phyloP scores from a whole-genome alignment of 2,113 vertebrate species.

The Neotoma lepida region DNA sequence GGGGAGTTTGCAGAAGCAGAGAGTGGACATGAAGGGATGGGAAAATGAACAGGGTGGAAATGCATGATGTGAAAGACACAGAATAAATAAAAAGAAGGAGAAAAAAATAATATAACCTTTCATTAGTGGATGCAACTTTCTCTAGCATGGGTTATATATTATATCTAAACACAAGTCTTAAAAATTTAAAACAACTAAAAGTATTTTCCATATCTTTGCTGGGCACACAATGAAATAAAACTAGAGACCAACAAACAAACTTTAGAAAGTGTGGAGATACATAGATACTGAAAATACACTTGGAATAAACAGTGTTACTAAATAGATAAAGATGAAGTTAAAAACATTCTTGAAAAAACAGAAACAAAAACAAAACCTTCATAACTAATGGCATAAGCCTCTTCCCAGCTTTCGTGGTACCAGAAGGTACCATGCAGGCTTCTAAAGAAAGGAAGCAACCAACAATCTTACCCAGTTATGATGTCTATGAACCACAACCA shows the following conservation, averaged over 20 bases:
- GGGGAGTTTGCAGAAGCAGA: too few relatives aligned
- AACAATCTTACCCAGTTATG: not conserved
- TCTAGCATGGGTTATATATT: not conserved
- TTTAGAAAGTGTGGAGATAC: not conserved
- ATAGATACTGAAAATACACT: not conserved
- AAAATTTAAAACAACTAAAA: not conserved
- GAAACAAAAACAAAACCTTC: not conserved
- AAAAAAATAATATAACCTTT: not conserved
- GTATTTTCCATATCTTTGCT: not conserved
- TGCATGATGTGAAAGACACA: too few relatives aligned
- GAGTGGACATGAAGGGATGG: too few relatives aligned
- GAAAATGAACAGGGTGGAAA: too few relatives aligned
- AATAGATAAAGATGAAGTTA: not conserved
- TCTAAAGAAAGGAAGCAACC: not conserved
- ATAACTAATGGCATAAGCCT: not conserved
- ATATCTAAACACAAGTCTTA: not conserved
- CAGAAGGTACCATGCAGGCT: not conserved
- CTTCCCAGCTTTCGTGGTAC: not conserved
- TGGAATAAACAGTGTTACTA: not conserved
- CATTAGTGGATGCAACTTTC: not conserved
- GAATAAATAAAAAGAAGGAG: too few relatives aligned
- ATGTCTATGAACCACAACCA: not conserved
- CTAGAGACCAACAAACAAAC: not conserved
- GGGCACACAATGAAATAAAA: not conserved
- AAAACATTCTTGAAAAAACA: not conserved